A percentile compares a stretch with the other conserved stretches of the same genome.
Conservation (phyloP, 2,113 vertebrate genomes). For the Stegastes partitus region DNA sequence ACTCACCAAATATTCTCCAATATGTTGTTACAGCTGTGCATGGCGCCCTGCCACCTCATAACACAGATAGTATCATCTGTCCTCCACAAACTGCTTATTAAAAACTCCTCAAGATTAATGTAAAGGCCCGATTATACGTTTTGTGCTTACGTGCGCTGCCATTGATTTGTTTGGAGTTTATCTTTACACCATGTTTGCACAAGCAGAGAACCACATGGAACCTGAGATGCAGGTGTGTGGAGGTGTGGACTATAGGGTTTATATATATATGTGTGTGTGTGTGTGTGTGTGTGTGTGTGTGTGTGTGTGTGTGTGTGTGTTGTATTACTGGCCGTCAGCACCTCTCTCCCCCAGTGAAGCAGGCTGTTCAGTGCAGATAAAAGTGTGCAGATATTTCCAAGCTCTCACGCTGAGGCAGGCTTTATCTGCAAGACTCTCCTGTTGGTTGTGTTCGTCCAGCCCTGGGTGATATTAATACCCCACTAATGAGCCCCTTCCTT, state of each 20-base stretch:
- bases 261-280: conserved; percentile 5
- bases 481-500: conserved; percentile 78
- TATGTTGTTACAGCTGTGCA: conserved; percentile 41
- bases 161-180: conserved; percentile 50
- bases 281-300: conserved; percentile 6
- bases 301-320: conserved; percentile 41
- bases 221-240: conserved; percentile 42
- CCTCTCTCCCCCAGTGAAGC: conserved; percentile 36
- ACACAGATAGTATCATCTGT: conserved; percentile 4
- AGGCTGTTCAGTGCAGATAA: conserved; percentile 75
- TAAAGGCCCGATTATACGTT: not conserved
- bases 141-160: not conserved
- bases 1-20: conserved; percentile 50
- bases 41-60: conserved; percentile 7
- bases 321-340: conserved; percentile 42
- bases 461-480: conserved; percentile 79
- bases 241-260: conserved; percentile 1
- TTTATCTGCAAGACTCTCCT: conserved; percentile 70
- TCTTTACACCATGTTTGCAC: conserved; percentile 46
- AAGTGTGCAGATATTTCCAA: conserved; percentile 66
- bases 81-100: conserved; percentile 11
- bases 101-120: conserved; percentile 13
- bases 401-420: conserved; percentile 60
- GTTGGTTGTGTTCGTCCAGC: conserved; percentile 69
- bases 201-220: conserved; percentile 28